Base-by-base conservation (phyloP, 2,888 invertebrate genomes). In the Geotrupes spiniger region DNA sequence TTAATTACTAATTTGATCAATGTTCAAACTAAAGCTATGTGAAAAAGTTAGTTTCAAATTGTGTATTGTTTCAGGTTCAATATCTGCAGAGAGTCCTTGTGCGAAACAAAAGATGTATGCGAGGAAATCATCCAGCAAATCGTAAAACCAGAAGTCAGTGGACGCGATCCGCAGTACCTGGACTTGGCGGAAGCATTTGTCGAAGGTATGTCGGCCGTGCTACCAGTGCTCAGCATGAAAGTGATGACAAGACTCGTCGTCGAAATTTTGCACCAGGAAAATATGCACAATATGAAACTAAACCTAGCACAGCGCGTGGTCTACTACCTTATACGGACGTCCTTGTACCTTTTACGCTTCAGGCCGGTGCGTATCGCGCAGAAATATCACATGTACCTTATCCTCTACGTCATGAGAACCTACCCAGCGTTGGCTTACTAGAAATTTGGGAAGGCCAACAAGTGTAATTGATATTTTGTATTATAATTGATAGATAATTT, bases 361-460 rank as follows among this genome's bases (percentile, higher is more conserved):
- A 8, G 67, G 59, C 45, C 60, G 81, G 40, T 80, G 14, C 76
- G 85, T 8, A 68, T 76, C 36, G 79, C 81, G 57, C 77, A 85
- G 40, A 89, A 88, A 63, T 64, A 73, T 15, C 74, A 80, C 42
- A 81, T 83, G 63, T 73, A 74, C 60, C 61, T 82, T 1, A 74
- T 79, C 15, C 63, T 87, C 15, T 77, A 79, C 51, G 63, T 87
- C 0, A 81, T 84, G 66, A 79, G 80, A 55, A 78, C 82, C 40
- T 82, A 81, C 61, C 89, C 89, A 0, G 82, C 82, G 56, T 58
- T 87, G 31, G 86, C 86, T 0, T 83, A 84, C 69, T 78, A 78
- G 61, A 76, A 73, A 31, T 87, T 79, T 63, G 88, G 88, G 3
- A 21, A 21, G 6, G 3, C 21, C 4, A 21, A n/a, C n/a, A n/a